phyloP scores from a whole-genome alignment of 2,797 vertebrate species.

The Sebastes paucispinis region DNA sequence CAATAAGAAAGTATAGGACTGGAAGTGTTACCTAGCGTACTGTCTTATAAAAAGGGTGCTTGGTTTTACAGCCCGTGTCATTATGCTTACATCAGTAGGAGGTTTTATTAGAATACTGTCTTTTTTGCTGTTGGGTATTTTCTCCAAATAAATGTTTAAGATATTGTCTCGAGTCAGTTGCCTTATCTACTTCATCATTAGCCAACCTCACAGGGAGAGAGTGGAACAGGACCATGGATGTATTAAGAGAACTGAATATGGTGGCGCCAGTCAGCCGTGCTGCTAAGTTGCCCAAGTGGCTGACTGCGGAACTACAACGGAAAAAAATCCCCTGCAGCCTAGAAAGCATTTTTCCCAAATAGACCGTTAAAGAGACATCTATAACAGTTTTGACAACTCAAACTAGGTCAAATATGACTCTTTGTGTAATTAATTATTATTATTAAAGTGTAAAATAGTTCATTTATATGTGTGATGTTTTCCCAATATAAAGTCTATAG shows the following conservation, averaged over 20 bases:
- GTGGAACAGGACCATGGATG: neutral
- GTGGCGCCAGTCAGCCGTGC: neutral
- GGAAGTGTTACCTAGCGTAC: neutral
- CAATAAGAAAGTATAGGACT: neutral
- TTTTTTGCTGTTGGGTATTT: constrained; percentile 11
- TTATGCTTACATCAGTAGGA: neutral
- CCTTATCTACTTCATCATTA: constrained; percentile 1
- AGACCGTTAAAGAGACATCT: neutral
- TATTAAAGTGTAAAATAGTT: neutral
- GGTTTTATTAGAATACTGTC: neutral
- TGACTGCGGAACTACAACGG: neutral
- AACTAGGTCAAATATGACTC: neutral
- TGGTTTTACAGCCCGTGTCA: constrained; percentile 10
- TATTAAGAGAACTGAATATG: neutral
- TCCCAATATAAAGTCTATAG: neutral
- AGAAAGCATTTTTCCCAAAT: neutral
- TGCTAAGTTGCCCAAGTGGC: neutral
- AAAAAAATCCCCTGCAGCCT: neutral
- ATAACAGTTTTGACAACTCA: neutral
- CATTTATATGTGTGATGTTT: neutral
- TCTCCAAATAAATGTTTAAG: neutral
- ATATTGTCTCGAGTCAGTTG: constrained; percentile 5
- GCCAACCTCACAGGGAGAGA: neutral
- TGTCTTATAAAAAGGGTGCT: constrained; percentile 2
- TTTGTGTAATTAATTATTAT: neutral